phyloP scores from a whole-genome alignment of 2,888 invertebrate species.

The Eupithecia vulgata region DNA sequence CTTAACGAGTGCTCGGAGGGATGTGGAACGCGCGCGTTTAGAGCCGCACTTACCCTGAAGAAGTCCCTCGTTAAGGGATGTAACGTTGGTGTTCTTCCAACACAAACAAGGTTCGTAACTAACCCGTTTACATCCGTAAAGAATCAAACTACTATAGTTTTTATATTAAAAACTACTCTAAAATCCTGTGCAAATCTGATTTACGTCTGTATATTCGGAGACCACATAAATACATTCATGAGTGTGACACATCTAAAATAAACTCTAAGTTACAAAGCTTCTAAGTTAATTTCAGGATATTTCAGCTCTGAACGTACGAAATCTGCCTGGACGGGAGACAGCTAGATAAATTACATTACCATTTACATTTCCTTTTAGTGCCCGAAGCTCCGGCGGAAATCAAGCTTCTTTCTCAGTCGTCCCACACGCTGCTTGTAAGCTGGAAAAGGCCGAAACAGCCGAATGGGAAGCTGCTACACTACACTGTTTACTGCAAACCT shows the following conservation, averaged over 20 bases:
- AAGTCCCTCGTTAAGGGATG: too few species aligned
- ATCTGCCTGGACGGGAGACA: neutral
- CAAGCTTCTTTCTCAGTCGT: slow-evolving; percentile 91
- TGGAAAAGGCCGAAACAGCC: slow-evolving; percentile 92
- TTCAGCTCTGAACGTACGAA: neutral
- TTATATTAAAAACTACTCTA: too few species aligned
- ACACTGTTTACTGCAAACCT: slow-evolving; percentile 88
- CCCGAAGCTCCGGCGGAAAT: slow-evolving; percentile 94
- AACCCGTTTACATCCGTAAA: too few species aligned
- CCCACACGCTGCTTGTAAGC: slow-evolving; percentile 91
- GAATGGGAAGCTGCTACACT: slow-evolving; percentile 91
- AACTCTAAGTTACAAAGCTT: neutral
- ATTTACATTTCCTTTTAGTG: slow-evolving; percentile 75
- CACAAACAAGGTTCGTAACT: too few species aligned
- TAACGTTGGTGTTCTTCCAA: too few species aligned
- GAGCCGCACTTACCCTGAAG: too few species aligned
- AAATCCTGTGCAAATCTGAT: neutral
- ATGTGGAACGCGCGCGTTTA: too few species aligned
- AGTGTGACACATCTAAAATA: neutral
- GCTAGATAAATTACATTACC: neutral
- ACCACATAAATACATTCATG: neutral
- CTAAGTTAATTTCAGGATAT: neutral
- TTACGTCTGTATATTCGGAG: neutral
- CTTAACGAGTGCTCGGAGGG: too few species aligned
- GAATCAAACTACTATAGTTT: too few species aligned